phyloP scores from a whole-genome alignment of 2,888 invertebrate genomes.

The Drosophila subquinaria region DNA sequence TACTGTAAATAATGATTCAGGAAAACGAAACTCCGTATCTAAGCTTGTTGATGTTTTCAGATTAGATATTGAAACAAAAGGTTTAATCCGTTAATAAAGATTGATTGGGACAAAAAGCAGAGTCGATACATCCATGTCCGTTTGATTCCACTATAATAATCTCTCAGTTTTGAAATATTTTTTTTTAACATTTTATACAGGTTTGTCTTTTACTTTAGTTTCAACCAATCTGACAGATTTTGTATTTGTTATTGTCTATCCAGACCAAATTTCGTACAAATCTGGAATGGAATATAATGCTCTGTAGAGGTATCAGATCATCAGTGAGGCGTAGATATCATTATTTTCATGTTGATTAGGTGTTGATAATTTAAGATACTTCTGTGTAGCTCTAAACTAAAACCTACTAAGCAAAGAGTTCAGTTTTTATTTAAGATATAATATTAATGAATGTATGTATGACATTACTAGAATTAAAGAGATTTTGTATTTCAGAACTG shows the following conservation, averaged over 20 bases:
- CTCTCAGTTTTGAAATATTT: neutral
- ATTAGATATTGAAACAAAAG: no score
- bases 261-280: no score
- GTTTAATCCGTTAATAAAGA: no score
- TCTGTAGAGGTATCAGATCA: neutral
- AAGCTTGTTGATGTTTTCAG: no score
- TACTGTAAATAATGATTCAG: neutral
- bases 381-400: neutral
- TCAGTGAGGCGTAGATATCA: neutral
- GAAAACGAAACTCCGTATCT: no score
- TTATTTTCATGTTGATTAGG: neutral
- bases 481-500: slow-evolving; percentile 46
- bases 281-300: no score
- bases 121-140: no score
- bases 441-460: neutral
- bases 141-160: no score
- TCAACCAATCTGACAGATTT: neutral
- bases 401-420: neutral
- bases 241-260: no score
- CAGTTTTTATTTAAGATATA: neutral
- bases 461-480: neutral
- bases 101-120: no score
- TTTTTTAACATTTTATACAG: neutral
- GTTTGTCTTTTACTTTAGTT: neutral
- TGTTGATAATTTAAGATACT: neutral